Conservation (phyloP, 2,888 invertebrate genomes). For the Chloroclysta siterata region DNA sequence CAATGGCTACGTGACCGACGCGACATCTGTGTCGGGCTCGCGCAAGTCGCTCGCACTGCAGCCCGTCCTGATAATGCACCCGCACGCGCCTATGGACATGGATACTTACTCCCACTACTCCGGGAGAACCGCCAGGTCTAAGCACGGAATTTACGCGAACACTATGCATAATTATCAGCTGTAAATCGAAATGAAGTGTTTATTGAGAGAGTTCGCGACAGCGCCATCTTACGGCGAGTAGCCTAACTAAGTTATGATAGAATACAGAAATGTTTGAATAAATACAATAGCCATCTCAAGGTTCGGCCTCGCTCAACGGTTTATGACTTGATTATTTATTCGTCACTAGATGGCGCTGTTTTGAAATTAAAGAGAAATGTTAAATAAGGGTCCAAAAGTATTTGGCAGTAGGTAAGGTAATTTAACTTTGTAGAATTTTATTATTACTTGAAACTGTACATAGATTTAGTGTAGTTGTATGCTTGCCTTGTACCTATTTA, state of each 20-base stretch:
- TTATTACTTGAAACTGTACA: conserved; percentile 6
- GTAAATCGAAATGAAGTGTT: conserved; percentile 56
- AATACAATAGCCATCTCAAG: not conserved
- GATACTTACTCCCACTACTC: conserved; percentile 93
- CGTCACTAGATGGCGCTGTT: conserved; percentile 30
- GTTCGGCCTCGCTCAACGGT: not conserved
- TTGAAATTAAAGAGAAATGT: conserved; percentile 2
- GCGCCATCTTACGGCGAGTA: conserved; percentile 24
- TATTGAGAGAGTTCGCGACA: not conserved
- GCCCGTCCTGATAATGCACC: conserved; percentile 93
- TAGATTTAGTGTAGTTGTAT: conserved; percentile 22
- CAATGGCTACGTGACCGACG: conserved; percentile 94
- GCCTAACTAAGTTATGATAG: conserved; percentile 1
- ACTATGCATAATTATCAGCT: conserved; percentile 90
- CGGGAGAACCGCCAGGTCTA: conserved; percentile 87
- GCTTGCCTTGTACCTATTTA: conserved; percentile 16
- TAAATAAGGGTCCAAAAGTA: no score
- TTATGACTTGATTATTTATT: not conserved
- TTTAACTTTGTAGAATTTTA: not conserved
- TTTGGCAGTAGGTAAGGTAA: conserved; percentile 3
- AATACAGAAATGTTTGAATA: no score
- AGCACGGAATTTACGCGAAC: conserved; percentile 87
- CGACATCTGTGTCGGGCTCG: conserved; percentile 92
- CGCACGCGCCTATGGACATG: conserved; percentile 86
- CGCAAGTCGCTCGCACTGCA: conserved; percentile 94